Base-by-base conservation (phyloP, 2,113 vertebrate species). In the Oplegnathus fasciatus region DNA sequence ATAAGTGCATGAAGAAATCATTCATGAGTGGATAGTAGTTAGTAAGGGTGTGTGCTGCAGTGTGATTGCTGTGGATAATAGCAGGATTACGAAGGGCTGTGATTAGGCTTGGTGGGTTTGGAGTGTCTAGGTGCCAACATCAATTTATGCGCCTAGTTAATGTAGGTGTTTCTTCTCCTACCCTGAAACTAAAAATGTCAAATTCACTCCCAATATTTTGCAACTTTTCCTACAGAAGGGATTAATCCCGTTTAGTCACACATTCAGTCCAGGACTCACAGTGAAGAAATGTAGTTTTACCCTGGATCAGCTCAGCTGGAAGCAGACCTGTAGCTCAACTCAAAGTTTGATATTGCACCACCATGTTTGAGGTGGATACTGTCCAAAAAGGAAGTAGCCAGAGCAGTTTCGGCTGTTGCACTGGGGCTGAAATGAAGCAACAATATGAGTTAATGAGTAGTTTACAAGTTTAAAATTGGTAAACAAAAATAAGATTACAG, bases 81-180 rank as follows among this genome's bases (percentile, higher is more conserved):
- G 73, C 72, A 86, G 83, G 85, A 83, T 85, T 50, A 78, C 72
- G 75, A 75, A 70, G 70, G 69, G 74, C 58, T 86, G 40, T 68
- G 44, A 82, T 88, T 84, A 86, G 46, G 26, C 48, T 52, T 52
- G n/a, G 67, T 66, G 44, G 9, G 9, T 37, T 32, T 26, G 58
- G 46, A 10, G 0, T 5, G 0, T 76, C 24, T 9, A 58, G 44
- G 44, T 68, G 61, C 44, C 26, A 62, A 20, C 37, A 69, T 64
- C 22, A 11, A 3, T 55, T 70, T 52, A 7, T 52, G 22, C 20
- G 42, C n/a, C 4, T 0, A 14, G 18, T 20, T 48, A 60, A 76
- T 54, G 18, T 26, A 2, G 34, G 26, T 37, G 7, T 46, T 42
- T 57, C 2, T 30, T 34, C 18, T 30, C 52, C 11, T 2, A 42